These are phyloP conservation scores for Lethenteron camtschaticum DNA, from an alignment of 2,113 vertebrate species.

Conservation along the genomic window DNA sequence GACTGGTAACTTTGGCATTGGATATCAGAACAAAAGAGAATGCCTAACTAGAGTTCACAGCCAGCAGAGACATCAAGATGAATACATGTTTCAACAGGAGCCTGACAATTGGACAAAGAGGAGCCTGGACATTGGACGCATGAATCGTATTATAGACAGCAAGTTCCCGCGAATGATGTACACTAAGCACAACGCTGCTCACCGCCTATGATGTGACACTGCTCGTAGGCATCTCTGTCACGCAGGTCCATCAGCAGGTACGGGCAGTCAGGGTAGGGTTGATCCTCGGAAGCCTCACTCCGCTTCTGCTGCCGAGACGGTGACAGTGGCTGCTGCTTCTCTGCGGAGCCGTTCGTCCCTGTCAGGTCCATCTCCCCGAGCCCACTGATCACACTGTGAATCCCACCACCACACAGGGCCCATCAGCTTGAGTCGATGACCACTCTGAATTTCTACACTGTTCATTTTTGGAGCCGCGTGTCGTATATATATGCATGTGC, in stretches of 20 bases:
- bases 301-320: not conserved
- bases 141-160: too few relatives aligned
- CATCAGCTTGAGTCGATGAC: too few relatives aligned
- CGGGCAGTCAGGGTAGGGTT: slow-evolving; percentile 60
- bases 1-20: too few relatives aligned
- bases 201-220: slow-evolving; percentile 71
- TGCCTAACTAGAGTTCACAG: too few relatives aligned
- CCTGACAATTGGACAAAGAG: too few relatives aligned
- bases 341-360: slow-evolving; percentile 12
- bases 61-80: too few relatives aligned
- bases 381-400: slow-evolving; percentile 54
- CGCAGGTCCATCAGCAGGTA: slow-evolving; percentile 74
- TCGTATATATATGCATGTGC: not conserved
- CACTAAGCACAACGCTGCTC: not conserved
- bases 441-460: too few relatives aligned
- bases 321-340: not conserved
- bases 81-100: too few relatives aligned
- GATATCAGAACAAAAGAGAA: too few relatives aligned
- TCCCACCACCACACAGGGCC: not conserved
- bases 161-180: too few relatives aligned
- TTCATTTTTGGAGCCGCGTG: too few relatives aligned
- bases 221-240: slow-evolving; percentile 46
- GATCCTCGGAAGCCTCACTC: slow-evolving; percentile 13
- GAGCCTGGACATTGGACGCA: too few relatives aligned
- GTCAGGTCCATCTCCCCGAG: slow-evolving; percentile 62